A percentile compares a stretch with the other conserved stretches of the same genome.
phyloP scores from a whole-genome alignment of 2,113 vertebrate genomes.

The Ailuropoda melanoleuca region DNA sequence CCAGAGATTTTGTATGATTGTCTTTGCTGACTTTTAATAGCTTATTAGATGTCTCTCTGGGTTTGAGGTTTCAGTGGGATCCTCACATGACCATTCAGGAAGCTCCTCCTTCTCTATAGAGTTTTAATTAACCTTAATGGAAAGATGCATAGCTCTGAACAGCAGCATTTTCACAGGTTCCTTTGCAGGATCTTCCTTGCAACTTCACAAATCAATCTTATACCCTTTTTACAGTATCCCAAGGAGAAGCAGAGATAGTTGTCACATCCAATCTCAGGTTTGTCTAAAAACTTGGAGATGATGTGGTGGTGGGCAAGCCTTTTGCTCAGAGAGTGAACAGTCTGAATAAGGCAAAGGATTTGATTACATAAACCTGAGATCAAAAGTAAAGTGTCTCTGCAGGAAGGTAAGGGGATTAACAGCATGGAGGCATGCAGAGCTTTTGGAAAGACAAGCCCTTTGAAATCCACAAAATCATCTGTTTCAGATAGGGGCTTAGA shows the following conservation, averaged over 20 bases:
- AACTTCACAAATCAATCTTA: background rate
- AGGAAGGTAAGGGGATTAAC: background rate
- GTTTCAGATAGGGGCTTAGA: background rate
- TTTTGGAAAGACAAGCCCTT: background rate
- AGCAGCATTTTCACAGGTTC: background rate
- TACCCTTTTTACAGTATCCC: background rate
- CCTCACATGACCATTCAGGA: background rate
- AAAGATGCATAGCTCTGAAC: background rate
- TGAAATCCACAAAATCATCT: constrained; percentile 2
- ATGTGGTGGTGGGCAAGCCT: background rate
- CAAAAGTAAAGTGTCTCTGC: background rate
- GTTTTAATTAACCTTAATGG: background rate
- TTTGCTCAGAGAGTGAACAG: background rate
- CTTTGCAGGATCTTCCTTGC: background rate
- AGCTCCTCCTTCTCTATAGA: background rate
- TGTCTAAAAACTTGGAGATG: background rate
- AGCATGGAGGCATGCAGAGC: background rate
- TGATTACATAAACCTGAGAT: constrained; percentile 5
- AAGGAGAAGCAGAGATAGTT: background rate
- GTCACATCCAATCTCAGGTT: background rate
- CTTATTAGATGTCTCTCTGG: background rate
- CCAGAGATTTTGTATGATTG: background rate
- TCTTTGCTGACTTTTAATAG: background rate
- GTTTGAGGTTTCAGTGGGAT: background rate
- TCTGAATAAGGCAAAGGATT: background rate